These are phyloP conservation scores for Silurus aristotelis DNA, from an alignment of 2,797 vertebrate species.

Conservation along the genomic window DNA sequence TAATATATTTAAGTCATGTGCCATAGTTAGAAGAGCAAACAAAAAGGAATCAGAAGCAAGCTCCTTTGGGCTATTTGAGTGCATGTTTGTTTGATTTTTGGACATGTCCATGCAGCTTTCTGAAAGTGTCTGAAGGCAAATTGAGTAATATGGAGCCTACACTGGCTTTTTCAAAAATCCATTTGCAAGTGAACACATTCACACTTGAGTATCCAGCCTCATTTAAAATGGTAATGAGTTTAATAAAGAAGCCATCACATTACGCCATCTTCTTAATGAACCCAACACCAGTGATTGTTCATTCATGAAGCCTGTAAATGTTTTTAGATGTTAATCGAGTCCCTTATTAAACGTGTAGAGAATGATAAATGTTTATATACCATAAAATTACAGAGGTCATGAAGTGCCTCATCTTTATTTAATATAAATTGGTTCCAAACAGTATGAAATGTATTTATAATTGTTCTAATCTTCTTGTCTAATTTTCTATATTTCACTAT, in stretches of 20 bases:
- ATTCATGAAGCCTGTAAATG: slow-evolving; percentile 6
- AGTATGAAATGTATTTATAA: too few species aligned
- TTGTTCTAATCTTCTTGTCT: neutral
- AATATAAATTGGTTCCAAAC: neutral
- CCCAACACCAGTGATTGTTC: neutral
- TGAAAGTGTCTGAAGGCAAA: neutral
- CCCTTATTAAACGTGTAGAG: neutral
- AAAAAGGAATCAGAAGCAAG: neutral
- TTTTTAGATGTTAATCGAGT: neutral
- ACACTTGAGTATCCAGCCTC: neutral
- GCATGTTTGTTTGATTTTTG: neutral
- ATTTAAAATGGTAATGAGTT: slow-evolving; percentile 15
- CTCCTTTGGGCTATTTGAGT: neutral
- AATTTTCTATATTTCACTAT: too few species aligned
- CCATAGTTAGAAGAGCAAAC: neutral
- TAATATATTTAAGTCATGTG: neutral
- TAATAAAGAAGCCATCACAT: neutral
- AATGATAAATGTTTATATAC: neutral
- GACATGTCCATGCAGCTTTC: neutral
- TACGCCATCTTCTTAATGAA: neutral
- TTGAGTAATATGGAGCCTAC: neutral
- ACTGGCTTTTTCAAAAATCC: neutral
- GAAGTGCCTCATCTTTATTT: neutral
- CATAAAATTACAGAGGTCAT: neutral
- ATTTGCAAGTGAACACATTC: slow-evolving; percentile 7